Conservation (phyloP, 2,888 invertebrate genomes). For the Furcula furcula region DNA sequence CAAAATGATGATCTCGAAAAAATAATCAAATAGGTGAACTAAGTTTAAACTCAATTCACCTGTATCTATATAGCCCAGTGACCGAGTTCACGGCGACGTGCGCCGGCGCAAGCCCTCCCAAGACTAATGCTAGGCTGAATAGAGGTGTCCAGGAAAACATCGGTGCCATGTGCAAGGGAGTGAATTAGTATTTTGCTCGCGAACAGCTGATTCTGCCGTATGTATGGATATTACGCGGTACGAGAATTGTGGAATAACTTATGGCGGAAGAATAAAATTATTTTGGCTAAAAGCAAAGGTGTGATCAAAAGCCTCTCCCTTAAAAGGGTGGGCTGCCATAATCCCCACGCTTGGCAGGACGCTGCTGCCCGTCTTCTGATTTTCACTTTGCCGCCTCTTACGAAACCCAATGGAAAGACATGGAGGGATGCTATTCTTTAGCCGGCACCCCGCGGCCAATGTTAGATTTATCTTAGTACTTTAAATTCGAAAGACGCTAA, state of each 20-base stretch:
- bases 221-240: slow-evolving; percentile 9
- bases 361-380: no score
- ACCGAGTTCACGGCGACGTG: slow-evolving; percentile 32
- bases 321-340: no score
- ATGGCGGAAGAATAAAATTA: no score
- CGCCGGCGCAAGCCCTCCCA: slow-evolving; percentile 53
- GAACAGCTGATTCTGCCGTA: slow-evolving; percentile 30
- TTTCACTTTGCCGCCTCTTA: no score
- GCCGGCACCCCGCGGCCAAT: no score
- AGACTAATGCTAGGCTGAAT: slow-evolving; percentile 56
- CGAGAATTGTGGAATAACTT: slow-evolving; percentile 17
- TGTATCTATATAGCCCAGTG: slow-evolving; percentile 21
- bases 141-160: slow-evolving; percentile 59
- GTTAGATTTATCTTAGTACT: no score
- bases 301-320: no score
- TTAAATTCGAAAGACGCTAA: no score
- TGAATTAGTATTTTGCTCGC: slow-evolving; percentile 59
- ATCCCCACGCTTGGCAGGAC: no score
- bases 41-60: slow-evolving; percentile 15
- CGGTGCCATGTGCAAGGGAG: slow-evolving; percentile 43
- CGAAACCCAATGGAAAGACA: no score
- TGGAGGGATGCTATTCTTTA: no score
- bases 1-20: background rate
- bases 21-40: background rate
- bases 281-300: no score